A percentile compares a stretch with the other conserved stretches of the same genome.
phyloP scores from a whole-genome alignment of 2,888 invertebrate genomes.

The Phyllotreta cruciferae region DNA sequence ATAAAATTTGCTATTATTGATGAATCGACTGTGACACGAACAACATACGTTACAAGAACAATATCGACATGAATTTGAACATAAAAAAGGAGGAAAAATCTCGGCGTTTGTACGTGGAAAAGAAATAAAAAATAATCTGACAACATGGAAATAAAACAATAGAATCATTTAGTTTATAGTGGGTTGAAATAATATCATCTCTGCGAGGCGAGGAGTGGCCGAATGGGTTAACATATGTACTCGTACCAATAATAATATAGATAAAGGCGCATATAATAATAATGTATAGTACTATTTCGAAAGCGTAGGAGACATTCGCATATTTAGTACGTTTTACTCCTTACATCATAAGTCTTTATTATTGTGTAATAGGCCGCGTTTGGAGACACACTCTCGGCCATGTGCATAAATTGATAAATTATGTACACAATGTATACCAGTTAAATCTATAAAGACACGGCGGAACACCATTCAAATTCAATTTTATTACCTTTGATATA shows the following conservation, averaged over 20 bases:
- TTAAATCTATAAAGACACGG: conserved; percentile 19
- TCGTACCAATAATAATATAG: conserved; percentile 58
- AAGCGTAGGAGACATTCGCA: conserved; percentile 57
- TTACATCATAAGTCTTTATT: conserved; percentile 40
- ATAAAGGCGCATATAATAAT: conserved; percentile 59
- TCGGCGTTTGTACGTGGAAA: no score
- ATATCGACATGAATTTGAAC: neutral
- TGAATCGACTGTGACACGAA: no score
- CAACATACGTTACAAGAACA: no score
- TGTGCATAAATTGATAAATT: conserved; percentile 20
- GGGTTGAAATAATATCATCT: conserved; percentile 56
- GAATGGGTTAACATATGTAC: conserved; percentile 55
- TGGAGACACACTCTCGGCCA: conserved; percentile 16
- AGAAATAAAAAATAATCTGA: conserved; percentile 17
- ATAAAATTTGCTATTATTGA: no score
- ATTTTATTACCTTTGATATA: conserved; percentile 5
- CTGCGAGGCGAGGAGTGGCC: conserved; percentile 55
- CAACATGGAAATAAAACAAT: conserved; percentile 45
- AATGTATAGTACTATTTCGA: conserved; percentile 55
- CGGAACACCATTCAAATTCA: conserved; percentile 15
- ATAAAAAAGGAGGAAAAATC: conserved; percentile 3
- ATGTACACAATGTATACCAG: conserved; percentile 20
- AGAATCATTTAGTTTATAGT: conserved; percentile 48
- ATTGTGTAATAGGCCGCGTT: conserved; percentile 35
- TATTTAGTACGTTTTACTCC: conserved; percentile 44